Percentiles rank a stretch among this genome's conserved stretches.
phyloP scores from a whole-genome alignment of 1,140 invertebrate species.

The Agrilus planipennis region DNA sequence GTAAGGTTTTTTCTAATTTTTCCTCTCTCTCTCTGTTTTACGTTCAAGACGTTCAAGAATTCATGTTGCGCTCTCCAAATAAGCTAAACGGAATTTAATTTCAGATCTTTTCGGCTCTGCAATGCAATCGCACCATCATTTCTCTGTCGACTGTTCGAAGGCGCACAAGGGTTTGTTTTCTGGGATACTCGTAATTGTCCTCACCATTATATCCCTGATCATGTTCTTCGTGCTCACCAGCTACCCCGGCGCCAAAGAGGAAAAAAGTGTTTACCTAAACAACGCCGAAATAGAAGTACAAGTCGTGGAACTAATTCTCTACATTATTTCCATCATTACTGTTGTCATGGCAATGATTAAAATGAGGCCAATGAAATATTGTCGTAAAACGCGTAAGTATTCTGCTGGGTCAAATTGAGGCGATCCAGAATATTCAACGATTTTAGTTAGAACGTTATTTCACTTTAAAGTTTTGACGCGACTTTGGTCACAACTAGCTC shows the following conservation, averaged over 20 bases:
- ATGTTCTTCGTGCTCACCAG: constrained; percentile 82
- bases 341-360: constrained; percentile 46
- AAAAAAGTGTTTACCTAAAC: constrained; percentile 12
- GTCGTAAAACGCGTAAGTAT: constrained; percentile 40
- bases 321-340: constrained; percentile 45
- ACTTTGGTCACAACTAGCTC: too few species aligned
- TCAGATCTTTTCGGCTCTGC: constrained; percentile 18
- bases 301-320: constrained; percentile 61
- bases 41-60: too few species aligned
- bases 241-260: constrained; percentile 40
- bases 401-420: constrained; percentile 9
- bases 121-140: constrained; percentile 46
- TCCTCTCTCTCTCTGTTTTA: too few species aligned
- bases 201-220: constrained; percentile 79
- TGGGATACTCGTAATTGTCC: constrained; percentile 70
- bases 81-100: too few species aligned
- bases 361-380: constrained; percentile 46
- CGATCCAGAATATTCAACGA: neutral
- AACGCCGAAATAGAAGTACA: constrained; percentile 62
- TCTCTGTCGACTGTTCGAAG: constrained; percentile 80
- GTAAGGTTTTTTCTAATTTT: too few species aligned
- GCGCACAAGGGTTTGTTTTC: constrained; percentile 78
- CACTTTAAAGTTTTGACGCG: neutral
- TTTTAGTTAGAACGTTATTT: neutral
- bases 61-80: too few species aligned